These are phyloP conservation scores for Octomys mimax DNA, from an alignment of 2,797 vertebrate genomes.

Conservation along the genomic window DNA sequence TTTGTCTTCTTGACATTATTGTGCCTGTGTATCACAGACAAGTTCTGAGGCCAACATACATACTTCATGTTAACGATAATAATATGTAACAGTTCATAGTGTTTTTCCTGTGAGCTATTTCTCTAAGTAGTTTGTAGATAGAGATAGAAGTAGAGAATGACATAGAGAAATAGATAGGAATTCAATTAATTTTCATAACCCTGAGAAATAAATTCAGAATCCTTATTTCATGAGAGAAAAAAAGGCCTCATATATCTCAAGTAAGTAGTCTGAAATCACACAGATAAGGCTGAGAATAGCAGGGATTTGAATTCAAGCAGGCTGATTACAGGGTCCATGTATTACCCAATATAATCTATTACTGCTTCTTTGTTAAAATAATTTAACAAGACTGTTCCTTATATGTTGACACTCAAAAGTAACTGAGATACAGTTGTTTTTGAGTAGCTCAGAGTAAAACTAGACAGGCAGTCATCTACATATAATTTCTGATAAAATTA, in stretches of 20 bases:
- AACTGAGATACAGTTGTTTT: background rate
- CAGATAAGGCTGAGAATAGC: background rate
- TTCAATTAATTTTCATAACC: background rate
- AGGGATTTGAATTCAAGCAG: background rate
- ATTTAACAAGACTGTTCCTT: conserved; percentile 23
- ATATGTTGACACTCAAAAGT: background rate
- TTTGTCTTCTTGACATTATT: background rate
- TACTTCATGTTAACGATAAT: background rate
- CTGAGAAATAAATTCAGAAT: background rate
- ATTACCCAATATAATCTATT: background rate
- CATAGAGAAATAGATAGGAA: background rate
- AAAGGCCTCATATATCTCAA: background rate
- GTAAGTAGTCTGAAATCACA: background rate
- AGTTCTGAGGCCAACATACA: background rate
- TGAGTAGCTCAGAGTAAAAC: background rate
- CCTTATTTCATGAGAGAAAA: background rate
- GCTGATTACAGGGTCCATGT: background rate
- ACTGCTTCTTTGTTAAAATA: background rate
- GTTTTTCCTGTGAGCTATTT: background rate
- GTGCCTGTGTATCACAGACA: background rate
- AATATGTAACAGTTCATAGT: background rate
- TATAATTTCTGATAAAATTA: background rate
- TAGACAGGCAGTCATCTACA: background rate
- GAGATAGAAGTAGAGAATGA: background rate
- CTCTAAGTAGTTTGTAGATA: background rate